Evolutionary conservation across 2,888 invertebrate genomes (phyloP), one percentile per base, ranked within the genome.

Genomic region (Nemotelus nigrinus): DNA sequence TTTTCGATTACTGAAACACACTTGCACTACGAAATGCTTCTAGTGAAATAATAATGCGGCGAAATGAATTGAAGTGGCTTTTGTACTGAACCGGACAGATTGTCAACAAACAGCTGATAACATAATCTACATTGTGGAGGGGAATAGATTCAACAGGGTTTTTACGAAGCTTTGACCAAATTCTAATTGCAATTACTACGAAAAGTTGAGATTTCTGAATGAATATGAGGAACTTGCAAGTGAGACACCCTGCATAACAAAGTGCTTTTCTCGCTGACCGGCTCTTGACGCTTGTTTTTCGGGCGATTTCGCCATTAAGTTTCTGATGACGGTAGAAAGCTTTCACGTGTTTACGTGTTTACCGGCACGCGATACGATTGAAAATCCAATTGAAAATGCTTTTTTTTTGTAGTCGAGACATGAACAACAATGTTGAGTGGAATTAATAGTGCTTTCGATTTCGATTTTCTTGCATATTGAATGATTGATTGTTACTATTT

Each of bases 301-400:
- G 8, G 65, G 65, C 65, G 44, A 55, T 71, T 63, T 58, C 72
- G 58, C 39, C 47, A 57, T 39, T 47, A 25, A 25, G 8, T 47
- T 7, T 45, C 1, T 47, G 63, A 41, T 60, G 74, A 50, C 74
- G 63, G 25, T 8, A 39, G 1, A 8, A 25, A 74, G 74, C 74
- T 74, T 74, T 74, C 63, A 74, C 74, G 63, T 74, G 74, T 74
- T 74, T 60, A 74, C 60, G 74, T 60, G 74, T 60, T 74, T 48
- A 8, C 45, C 8, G 60, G 70, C 70, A 70, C 70, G 70, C 70
- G 70, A 70, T 39, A 25, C 25, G 25, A 25, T 25, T 25, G 39
- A 8, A 50, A 50, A 50, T 7, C 8, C 8, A 50, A 50, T 8
- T 5, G 8, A 1, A 50, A 50, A 50, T 50, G 50, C 50, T 50